Conservation (phyloP, 2,113 vertebrate species). For the Callospermophilus lateralis region DNA sequence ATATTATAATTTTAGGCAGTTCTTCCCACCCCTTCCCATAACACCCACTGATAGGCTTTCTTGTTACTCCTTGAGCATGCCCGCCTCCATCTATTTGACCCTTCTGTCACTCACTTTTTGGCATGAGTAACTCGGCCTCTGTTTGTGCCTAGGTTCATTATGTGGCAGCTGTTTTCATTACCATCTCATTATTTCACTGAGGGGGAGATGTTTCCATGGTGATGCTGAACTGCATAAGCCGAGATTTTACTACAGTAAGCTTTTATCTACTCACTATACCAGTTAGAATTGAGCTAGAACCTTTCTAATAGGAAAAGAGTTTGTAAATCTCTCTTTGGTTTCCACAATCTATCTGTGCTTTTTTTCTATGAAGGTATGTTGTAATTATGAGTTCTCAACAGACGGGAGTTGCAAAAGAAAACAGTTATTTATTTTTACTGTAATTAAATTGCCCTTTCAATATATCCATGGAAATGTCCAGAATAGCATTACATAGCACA, state of each 20-base stretch:
- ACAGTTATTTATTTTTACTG: constrained; percentile 44
- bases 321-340: constrained; percentile 56
- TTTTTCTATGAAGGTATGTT: constrained; percentile 47
- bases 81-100: constrained; percentile 11
- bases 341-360: constrained; percentile 11
- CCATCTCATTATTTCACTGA: constrained; percentile 82
- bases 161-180: constrained; percentile 82
- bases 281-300: constrained; percentile 75
- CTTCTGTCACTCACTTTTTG: constrained; percentile 67
- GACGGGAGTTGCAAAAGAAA: constrained; percentile 55
- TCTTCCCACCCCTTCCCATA: neutral
- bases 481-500: constrained; percentile 31
- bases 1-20: constrained; percentile 36
- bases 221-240: constrained; percentile 70
- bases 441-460: constrained; percentile 63
- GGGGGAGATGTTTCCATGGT: constrained; percentile 83
- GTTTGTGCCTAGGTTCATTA: constrained; percentile 76
- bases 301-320: constrained; percentile 66
- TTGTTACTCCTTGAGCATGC: neutral
- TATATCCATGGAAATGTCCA: constrained; percentile 47
- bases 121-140: constrained; percentile 61
- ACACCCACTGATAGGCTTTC: constrained; percentile 8
- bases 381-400: constrained; percentile 61
- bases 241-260: constrained; percentile 78
- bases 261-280: constrained; percentile 73